Evolutionary conservation across 92 coral and sea anemone genomes (phyloP).

Genomic region (Epizoanthus illoricatus): DNA sequence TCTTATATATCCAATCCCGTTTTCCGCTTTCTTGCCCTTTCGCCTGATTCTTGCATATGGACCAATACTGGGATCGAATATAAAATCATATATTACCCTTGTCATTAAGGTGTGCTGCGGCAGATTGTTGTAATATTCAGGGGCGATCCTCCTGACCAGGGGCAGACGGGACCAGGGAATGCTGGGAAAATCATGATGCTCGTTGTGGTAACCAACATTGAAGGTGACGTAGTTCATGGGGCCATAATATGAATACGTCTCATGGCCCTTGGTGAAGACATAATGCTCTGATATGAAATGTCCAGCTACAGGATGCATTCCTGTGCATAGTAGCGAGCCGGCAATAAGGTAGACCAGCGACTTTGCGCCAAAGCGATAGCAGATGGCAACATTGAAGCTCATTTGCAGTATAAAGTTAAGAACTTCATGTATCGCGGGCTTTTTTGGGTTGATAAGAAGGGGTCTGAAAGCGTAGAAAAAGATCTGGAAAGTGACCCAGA

Average conservation of each 20-base stretch:
- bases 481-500: conserved; percentile 57
- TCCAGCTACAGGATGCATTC: conserved; percentile 69
- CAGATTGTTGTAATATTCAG: conserved; percentile 63
- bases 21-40: not conserved
- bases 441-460: conserved; percentile 47
- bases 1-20: not conserved
- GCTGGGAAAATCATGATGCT: conserved; percentile 75
- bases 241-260: conserved; percentile 75
- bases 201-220: conserved; percentile 79
- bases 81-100: conserved; percentile 67
- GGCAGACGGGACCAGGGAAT: conserved; percentile 69
- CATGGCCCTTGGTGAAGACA: conserved; percentile 63
- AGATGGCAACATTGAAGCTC: conserved; percentile 35
- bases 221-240: conserved; percentile 65
- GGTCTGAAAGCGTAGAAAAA: conserved; percentile 62
- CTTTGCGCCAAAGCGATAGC: conserved; percentile 49
- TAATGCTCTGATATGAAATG: conserved; percentile 81
- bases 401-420: conserved; percentile 57
- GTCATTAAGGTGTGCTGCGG: conserved; percentile 65
- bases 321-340: conserved; percentile 57
- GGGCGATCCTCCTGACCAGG: conserved; percentile 56
- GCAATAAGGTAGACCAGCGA: conserved; percentile 59
- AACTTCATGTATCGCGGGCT: conserved; percentile 51
- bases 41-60: conserved; percentile 67
- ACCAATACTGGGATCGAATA: conserved; percentile 62